Evolutionary conservation across 2,888 invertebrate species (phyloP), one percentile per base, ranked within the genome.

Genomic region (Spisula solida): DNA sequence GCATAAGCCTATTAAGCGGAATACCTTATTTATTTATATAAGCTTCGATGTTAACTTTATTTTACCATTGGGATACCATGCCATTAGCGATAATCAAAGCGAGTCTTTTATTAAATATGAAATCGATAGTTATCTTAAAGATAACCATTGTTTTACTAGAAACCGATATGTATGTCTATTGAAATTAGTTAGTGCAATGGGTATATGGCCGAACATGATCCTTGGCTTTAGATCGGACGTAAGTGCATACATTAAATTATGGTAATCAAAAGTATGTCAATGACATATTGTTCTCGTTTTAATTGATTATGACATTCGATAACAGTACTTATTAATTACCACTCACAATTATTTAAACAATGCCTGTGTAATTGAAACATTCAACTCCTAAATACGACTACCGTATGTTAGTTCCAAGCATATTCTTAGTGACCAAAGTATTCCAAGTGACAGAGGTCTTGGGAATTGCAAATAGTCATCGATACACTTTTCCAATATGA

Each of bases 401-500:
- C 25, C 60, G 60, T 25, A 66, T 66, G 25, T 8, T 66, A 66
- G n/a, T 66, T 25, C 10, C 12, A n/a, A 25, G 25, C 20, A 10
- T 25, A 66, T 66, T 66, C 60, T 66, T 66, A 66, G 60, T 66
- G 25, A 66, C 60, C 60, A 25, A 66, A 66, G 10, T n/a, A 66
- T 66, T 66, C 60, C 4, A 25, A 5, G 60, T 66, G 8, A 66
- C 60, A 12, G 25, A n/a, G 60, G n/a, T 66, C 60, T 66, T 66
- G 60, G 82, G 66, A 47, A 82, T 82, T 66, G 60, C 70, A 82
- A 55, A 66, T 41, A 47, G 8, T 1, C 70, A 47, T 41, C 66
- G 82, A 82, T 82, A 82, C 48, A 41, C 66, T 78, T 78, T 78
- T 78, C 70, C 82, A 82, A 82, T 82, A 82, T 34, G 34, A 47